These are phyloP conservation scores for Trachymyrmex septentrionalis DNA, from an alignment of 1,140 invertebrate genomes.

Conservation along the genomic window DNA sequence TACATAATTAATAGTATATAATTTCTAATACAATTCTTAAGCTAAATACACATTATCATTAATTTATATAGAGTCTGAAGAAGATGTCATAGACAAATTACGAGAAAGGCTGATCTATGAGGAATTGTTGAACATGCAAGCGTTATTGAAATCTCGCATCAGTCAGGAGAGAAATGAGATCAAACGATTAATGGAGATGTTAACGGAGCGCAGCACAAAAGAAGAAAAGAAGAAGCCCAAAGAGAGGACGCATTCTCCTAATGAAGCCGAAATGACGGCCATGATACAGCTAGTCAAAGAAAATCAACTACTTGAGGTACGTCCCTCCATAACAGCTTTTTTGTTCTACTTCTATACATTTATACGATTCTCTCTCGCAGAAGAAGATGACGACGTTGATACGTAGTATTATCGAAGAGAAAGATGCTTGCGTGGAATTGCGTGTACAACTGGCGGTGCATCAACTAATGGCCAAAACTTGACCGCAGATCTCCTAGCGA, in stretches of 20 bases:
- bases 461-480: slow-evolving; percentile 83
- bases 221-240: slow-evolving; percentile 85
- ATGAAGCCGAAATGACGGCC: slow-evolving; percentile 85
- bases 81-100: slow-evolving; percentile 87
- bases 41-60: slow-evolving; percentile 62
- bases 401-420: slow-evolving; percentile 90
- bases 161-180: slow-evolving; percentile 90
- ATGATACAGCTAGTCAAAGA: slow-evolving; percentile 88
- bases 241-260: slow-evolving; percentile 85
- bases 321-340: background rate
- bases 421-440: slow-evolving; percentile 89
- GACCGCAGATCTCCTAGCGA: slow-evolving; percentile 54
- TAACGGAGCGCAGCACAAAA: slow-evolving; percentile 84
- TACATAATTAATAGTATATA: slow-evolving; percentile 38
- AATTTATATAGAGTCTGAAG: slow-evolving; percentile 81
- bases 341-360: background rate
- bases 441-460: slow-evolving; percentile 90
- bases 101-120: slow-evolving; percentile 89
- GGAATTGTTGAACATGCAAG: slow-evolving; percentile 90
- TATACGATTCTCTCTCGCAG: slow-evolving; percentile 68
- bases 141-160: slow-evolving; percentile 89
- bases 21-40: background rate
- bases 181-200: slow-evolving; percentile 88
- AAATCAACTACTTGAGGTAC: slow-evolving; percentile 89
- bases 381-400: slow-evolving; percentile 89